Base-by-base conservation (phyloP, 2,888 invertebrate species). In the Tinea semifulvella region DNA sequence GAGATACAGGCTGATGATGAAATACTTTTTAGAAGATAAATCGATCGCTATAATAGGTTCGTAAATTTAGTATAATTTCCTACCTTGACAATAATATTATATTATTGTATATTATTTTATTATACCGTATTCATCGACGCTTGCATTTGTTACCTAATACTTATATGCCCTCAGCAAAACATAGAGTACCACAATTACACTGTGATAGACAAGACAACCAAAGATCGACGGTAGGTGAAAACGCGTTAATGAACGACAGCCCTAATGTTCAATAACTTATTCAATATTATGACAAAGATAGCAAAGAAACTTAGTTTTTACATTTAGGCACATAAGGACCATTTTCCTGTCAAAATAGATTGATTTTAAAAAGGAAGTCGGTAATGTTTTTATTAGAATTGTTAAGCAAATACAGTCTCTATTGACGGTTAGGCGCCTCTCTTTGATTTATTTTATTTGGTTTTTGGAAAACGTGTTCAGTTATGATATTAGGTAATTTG, bases 341-440 rank as follows among this genome's bases (percentile, higher is more conserved):
- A n/a, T 31, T 31, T 31, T 13, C 11, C 31, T 13, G 6, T 31
- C 31, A 31, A 4, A 2, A 26, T n/a, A 11, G 11, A 11, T 4
- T 31, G 2, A 4, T 14, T 13, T 31, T 31, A 31, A 31, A 31
- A 31, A 31, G 31, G 31, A 31, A 31, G 31, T 31, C 14, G n/a
- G 31, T 31, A 14, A 13, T 31, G 31, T 31, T 31, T 31, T 31
- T 31, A 31, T 31, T 31, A 31, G 31, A n/a, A 31, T 31, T 31
- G 11, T 31, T 14, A 31, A 31, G 14, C 31, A 31, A 31, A 31
- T 31, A 31, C 14, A n/a, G 31, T 31, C 31, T 31, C 13, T 31
- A 14, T 31, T 31, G 31, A 31, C 31, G 14, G n/a, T 31, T 31
- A 31, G 31, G 31, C 31, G 31, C 31, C 31, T 31, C 31, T 31